phyloP scores from a whole-genome alignment of 2,797 vertebrate genomes.

The Otus scops region DNA sequence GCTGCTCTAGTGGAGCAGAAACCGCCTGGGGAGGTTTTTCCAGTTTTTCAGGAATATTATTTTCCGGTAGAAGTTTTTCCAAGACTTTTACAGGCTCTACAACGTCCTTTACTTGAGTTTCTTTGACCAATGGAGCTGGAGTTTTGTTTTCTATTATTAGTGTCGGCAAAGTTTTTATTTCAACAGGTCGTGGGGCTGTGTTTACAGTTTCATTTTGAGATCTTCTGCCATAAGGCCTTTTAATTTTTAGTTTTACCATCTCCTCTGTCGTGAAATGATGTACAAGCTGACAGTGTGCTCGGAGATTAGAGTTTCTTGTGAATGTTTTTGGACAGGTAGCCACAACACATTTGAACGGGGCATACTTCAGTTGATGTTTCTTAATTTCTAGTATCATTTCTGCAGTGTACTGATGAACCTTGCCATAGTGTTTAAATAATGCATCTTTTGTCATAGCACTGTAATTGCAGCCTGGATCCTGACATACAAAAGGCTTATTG shows the following conservation, averaged over 20 bases:
- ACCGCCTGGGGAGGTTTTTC: slow-evolving; percentile 59
- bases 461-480: slow-evolving; percentile 83
- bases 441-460: slow-evolving; percentile 91
- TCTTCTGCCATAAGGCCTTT: slow-evolving; percentile 81
- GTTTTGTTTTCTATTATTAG: slow-evolving; percentile 60
- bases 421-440: slow-evolving; percentile 92
- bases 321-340: slow-evolving; percentile 91
- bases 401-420: slow-evolving; percentile 87
- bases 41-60: slow-evolving; percentile 67
- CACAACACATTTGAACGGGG: slow-evolving; percentile 90
- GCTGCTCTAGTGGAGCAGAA: slow-evolving; percentile 51
- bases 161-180: slow-evolving; percentile 61
- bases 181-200: slow-evolving; percentile 26
- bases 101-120: slow-evolving; percentile 42
- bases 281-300: slow-evolving; percentile 89
- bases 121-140: slow-evolving; percentile 33
- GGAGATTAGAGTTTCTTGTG: slow-evolving; percentile 96
- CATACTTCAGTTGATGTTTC: slow-evolving; percentile 89
- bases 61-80: slow-evolving; percentile 67
- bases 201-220: slow-evolving; percentile 69
- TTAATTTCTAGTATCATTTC: slow-evolving; percentile 91
- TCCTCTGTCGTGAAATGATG: slow-evolving; percentile 90
- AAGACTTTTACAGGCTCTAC: slow-evolving; percentile 37
- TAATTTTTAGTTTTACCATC: slow-evolving; percentile 87
- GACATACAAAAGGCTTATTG: slow-evolving; percentile 89